These are phyloP conservation scores for Pseudoips prasinana DNA, from an alignment of 2,888 invertebrate genomes.

Conservation along the genomic window DNA sequence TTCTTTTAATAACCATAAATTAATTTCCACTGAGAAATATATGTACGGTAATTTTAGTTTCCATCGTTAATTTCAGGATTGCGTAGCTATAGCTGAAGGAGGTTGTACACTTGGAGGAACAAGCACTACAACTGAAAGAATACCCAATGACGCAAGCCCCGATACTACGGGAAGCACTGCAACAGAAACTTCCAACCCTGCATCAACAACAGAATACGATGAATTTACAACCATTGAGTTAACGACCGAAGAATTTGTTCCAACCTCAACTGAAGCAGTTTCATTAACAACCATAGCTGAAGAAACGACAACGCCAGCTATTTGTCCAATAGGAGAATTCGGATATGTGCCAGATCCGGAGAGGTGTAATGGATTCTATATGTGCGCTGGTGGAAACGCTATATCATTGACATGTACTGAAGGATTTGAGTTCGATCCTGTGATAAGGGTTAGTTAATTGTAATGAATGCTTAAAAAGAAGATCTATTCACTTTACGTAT, in stretches of 20 bases:
- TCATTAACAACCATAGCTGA: not conserved
- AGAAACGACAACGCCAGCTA: conserved; percentile 3
- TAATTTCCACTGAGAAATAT: not conserved
- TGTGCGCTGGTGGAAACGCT: conserved; percentile 32
- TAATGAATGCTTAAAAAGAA: not conserved
- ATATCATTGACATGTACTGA: conserved; percentile 30
- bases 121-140: not conserved
- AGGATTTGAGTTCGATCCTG: conserved; percentile 38
- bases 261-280: not conserved
- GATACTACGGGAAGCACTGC: too few species aligned
- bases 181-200: too few species aligned
- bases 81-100: conserved; percentile 4
- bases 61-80: not conserved
- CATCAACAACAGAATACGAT: too few species aligned
- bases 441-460: conserved; percentile 19
- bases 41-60: not conserved
- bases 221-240: too few species aligned
- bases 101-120: conserved; percentile 3
- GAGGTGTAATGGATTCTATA: conserved; percentile 36
- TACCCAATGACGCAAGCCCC: not conserved
- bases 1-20: not conserved
- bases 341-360: conserved; percentile 39
- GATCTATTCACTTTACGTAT: too few species aligned
- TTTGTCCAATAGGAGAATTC: conserved; percentile 33
- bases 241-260: not conserved